Evolutionary conservation across 2,797 vertebrate species (phyloP), one percentile per base, ranked within the genome.

Genomic region (Acropternis orthonyx): DNA sequence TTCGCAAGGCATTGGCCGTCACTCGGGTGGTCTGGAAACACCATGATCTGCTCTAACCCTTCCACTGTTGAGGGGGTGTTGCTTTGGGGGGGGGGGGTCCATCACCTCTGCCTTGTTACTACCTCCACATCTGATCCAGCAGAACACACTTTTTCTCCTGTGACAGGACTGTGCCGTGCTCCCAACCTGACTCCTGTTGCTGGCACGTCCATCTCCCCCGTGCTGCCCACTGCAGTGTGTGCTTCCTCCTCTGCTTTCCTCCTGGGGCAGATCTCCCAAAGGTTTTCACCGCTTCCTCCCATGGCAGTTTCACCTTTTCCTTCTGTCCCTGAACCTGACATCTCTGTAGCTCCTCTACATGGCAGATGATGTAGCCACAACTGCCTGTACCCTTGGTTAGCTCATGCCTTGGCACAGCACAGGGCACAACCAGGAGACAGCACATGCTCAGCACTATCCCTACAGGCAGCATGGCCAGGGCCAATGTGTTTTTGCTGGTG

Each of bases 351-450:
- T 56, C 32, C 72, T 36, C 48, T 49, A 26, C 0, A 0, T 5
- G 41, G 55, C n/a, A 59, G 36, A 37, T 0, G 0, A 21, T 15
- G 41, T 21, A 67, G 54, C 39, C 27, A 3, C 0, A 1, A 24
- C 11, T 28, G 63, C 59, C 49, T 1, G 3, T 21, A 23, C 44
- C 10, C 54, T 67, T 0, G 1, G 32, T 30, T 23, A 76, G 83
- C 1, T 3, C 2, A 0, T 36, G 10, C 21, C 46, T 26, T 0
- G 0, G 41, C 43, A 82, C n/a, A 41, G 56, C 21, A 22, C 76
- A 27, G 56, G 20, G 41, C n/a, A 59, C 0, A 4, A 13, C 9
- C 46, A 61, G 52, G 39, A 61, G n/a, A 43, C n/a, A 69, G 23
- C 66, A 41, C 28, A 6, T 0, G 6, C 61, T 59, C 54, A 54